phyloP scores from a whole-genome alignment of 53 echinoderm and acorn worm genomes.

The Luidia sarsii region DNA sequence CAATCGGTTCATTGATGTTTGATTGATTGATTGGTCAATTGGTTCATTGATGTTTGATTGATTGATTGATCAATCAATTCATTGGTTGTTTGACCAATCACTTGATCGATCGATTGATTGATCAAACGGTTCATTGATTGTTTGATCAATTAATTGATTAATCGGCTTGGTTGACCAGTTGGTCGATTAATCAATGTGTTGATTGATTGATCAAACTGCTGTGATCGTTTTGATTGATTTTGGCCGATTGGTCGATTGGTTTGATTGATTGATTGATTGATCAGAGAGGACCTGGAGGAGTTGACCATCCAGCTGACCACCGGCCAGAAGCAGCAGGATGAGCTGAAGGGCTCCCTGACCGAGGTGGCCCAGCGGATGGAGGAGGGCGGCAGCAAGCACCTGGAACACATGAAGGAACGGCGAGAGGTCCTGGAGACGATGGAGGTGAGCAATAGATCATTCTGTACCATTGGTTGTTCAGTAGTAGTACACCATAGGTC shows the following conservation, averaged over 20 bases:
- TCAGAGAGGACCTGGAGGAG: constrained; percentile 87
- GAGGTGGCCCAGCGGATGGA: constrained; percentile 75
- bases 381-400: constrained; percentile 67
- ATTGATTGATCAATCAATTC: too few species aligned
- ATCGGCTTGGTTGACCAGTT: constrained; percentile 81
- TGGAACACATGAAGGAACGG: constrained; percentile 74
- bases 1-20: too few species aligned
- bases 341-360: constrained; percentile 66
- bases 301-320: constrained; percentile 84
- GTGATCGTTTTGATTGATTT: too few species aligned
- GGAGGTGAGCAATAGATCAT: constrained; percentile 77
- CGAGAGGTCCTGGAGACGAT: constrained; percentile 60
- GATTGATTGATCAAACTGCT: too few species aligned
- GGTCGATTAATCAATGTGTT: too few species aligned
- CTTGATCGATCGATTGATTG: too few species aligned
- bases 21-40: too few species aligned
- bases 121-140: background rate
- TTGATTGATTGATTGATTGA: background rate
- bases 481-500: too few species aligned
- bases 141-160: constrained; percentile 61
- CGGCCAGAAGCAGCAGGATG: constrained; percentile 84
- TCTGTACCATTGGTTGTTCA: too few species aligned
- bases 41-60: too few species aligned
- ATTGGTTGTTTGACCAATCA: too few species aligned
- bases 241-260: too few species aligned